phyloP scores from a whole-genome alignment of 2,888 invertebrate species.

The Drosophila nr. perissopoda region DNA sequence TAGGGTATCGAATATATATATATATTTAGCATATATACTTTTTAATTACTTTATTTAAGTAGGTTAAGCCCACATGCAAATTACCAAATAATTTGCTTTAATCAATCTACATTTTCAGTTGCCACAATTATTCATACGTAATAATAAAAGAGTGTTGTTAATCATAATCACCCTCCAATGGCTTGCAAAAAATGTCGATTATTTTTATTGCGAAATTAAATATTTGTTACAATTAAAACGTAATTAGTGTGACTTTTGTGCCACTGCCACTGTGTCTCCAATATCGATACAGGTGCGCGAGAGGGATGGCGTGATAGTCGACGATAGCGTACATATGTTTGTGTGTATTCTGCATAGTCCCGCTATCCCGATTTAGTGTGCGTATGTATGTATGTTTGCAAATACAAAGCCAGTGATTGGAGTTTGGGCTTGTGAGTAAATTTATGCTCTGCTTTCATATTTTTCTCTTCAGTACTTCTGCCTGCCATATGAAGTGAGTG shows the following conservation, averaged over 20 bases:
- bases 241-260: not conserved
- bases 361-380: not conserved
- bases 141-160: constrained; percentile 2
- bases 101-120: constrained; percentile 1
- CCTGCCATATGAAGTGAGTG: not conserved
- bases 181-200: not conserved
- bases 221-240: not conserved
- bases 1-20: not conserved
- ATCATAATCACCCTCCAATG: not conserved
- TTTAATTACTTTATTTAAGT: not conserved
- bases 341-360: not conserved
- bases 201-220: not conserved
- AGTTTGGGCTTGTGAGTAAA: too few relatives aligned
- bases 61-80: constrained; percentile 1
- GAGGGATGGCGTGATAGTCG: not conserved
- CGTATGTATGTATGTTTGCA: not conserved
- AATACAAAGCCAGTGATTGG: too few relatives aligned
- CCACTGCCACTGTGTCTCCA: not conserved
- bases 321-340: not conserved
- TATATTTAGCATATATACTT: not conserved
- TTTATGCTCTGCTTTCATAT: not conserved
- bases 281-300: not conserved
- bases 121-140: not conserved
- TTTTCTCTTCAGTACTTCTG: not conserved
- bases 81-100: constrained; percentile 1